A percentile compares a stretch with the other conserved stretches of the same genome.
Evolutionary conservation across 2,113 vertebrate species (phyloP).

Genomic region (Albula glossodonta): DNA sequence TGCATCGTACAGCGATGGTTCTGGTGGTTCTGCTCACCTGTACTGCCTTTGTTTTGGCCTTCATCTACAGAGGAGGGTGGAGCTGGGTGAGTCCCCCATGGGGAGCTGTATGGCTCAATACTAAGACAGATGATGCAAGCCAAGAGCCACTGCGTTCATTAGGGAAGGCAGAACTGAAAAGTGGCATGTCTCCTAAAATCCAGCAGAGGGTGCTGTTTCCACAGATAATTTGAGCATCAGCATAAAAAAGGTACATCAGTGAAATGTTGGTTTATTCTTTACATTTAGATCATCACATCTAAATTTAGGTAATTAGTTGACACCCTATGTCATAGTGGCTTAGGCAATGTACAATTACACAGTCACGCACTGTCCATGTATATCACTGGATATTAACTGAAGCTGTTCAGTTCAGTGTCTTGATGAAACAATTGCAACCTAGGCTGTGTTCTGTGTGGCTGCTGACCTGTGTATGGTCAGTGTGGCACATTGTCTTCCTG

Average conservation of each 20-base stretch:
- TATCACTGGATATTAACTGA: no score
- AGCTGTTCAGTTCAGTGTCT: no score
- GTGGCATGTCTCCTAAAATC: neutral
- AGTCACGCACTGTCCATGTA: no score
- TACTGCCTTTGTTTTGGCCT: conserved; percentile 76
- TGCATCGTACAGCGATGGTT: conserved; percentile 79
- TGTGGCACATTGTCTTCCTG: neutral
- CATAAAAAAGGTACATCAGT: neutral
- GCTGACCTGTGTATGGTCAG: no score
- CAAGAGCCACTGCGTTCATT: neutral
- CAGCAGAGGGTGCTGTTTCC: conserved; percentile 14
- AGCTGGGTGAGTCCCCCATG: conserved; percentile 65
- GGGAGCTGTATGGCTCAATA: neutral
- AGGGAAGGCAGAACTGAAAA: neutral
- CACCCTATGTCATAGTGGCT: no score
- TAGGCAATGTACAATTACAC: no score
- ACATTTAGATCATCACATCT: no score
- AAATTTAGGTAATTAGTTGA: no score
- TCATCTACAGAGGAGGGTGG: conserved; percentile 81
- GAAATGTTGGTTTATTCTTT: neutral
- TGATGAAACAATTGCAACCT: no score
- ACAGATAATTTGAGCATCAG: neutral
- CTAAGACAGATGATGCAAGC: no score
- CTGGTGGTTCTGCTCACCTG: conserved; percentile 69
- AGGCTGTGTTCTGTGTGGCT: no score